Conservation (phyloP, 2,113 vertebrate species). For the Pseudorhombus dupliciocellatus region DNA sequence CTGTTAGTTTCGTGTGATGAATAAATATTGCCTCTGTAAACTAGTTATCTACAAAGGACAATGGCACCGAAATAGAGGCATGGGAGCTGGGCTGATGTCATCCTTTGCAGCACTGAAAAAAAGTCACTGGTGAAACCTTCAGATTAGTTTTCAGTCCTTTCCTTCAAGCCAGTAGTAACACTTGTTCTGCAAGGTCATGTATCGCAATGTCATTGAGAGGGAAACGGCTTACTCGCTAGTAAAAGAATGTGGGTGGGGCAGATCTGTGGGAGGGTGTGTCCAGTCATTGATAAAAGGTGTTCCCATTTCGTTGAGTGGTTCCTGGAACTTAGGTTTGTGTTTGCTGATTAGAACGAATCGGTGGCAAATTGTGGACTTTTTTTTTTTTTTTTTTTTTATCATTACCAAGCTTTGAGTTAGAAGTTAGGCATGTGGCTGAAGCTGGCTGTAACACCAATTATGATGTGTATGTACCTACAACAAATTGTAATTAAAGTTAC, state of each 20-base stretch:
- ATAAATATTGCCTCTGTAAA: slow-evolving; percentile 36
- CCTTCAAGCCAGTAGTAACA: slow-evolving; percentile 20
- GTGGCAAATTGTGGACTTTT: background rate
- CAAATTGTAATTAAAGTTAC: no score
- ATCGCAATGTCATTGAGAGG: slow-evolving; percentile 24
- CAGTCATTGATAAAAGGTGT: slow-evolving; percentile 74
- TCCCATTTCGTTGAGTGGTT: slow-evolving; percentile 65
- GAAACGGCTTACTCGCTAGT: slow-evolving; percentile 44
- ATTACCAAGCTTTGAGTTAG: slow-evolving; percentile 2
- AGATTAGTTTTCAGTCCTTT: slow-evolving; percentile 25
- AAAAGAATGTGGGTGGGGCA: slow-evolving; percentile 74
- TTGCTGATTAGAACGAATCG: slow-evolving; percentile 66
- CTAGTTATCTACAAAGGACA: slow-evolving; percentile 21
- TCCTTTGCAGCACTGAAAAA: background rate
- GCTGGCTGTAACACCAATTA: background rate
- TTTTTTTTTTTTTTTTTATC: slow-evolving; percentile 14
- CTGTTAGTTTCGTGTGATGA: slow-evolving; percentile 19
- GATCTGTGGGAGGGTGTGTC: slow-evolving; percentile 46
- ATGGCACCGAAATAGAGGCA: slow-evolving; percentile 18
- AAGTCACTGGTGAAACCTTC: background rate
- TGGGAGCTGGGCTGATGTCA: slow-evolving; percentile 19
- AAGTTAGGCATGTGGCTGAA: background rate
- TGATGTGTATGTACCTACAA: no score
- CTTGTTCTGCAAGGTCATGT: slow-evolving; percentile 26
- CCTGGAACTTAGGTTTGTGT: slow-evolving; percentile 68